A percentile compares a stretch with the other conserved stretches of the same genome.
phyloP scores from a whole-genome alignment of 2,113 vertebrate genomes.

The Gadus chalcogrammus region DNA sequence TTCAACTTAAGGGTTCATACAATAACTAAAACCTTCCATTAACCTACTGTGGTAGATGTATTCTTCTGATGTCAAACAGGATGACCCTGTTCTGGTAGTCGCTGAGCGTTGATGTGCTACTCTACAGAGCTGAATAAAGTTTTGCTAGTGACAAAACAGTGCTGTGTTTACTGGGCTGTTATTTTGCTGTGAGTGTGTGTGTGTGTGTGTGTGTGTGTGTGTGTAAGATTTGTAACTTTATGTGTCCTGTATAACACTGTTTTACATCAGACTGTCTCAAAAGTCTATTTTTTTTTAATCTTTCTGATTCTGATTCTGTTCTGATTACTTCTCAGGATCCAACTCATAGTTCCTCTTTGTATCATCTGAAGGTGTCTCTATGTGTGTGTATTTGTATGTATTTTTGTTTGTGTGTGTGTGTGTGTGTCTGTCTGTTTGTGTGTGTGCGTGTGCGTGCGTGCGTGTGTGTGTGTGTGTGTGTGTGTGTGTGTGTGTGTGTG shows the following conservation, averaged over 20 bases:
- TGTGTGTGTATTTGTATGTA: background rate
- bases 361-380: background rate
- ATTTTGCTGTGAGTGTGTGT: background rate
- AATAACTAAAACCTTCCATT: background rate
- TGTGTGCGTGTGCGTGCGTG: constrained; percentile 12
- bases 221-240: background rate
- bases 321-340: too few relatives aligned
- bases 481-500: background rate
- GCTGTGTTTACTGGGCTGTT: background rate
- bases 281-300: too few relatives aligned
- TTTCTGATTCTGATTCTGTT: too few relatives aligned
- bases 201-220: constrained; percentile 19
- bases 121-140: constrained; percentile 45
- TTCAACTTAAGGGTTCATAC: background rate
- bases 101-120: background rate
- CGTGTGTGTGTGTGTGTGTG: background rate
- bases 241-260: too few relatives aligned
- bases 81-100: too few relatives aligned
- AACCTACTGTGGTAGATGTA: background rate
- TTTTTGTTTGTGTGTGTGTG: background rate
- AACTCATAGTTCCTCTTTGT: too few relatives aligned
- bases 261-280: too few relatives aligned
- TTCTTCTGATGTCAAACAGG: background rate
- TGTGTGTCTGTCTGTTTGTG: background rate
- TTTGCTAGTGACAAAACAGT: constrained; percentile 22